Evolutionary conservation across 2,113 vertebrate genomes (phyloP).

Genomic region (rat (Rattus norvegicus)): GRCr8 NC_086030.1:15102001-15102500

Average conservation of each 20-base stretch:
- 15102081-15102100: neutral
- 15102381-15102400: conserved; percentile 62
- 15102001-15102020: neutral
- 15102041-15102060: neutral
- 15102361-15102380: neutral
- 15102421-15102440: conserved; percentile 80
- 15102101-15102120: neutral
- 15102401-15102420: conserved; percentile 72
- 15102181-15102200: neutral
- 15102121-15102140: neutral
- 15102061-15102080: neutral
- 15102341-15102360: neutral
- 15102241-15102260: neutral
- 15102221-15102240: neutral
- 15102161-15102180: neutral
- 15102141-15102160: neutral
- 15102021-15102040: neutral
- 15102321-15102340: neutral
- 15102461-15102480: conserved; percentile 76
- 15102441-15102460: conserved; percentile 77
- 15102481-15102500: neutral
- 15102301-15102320: neutral
- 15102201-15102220: neutral
- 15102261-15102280: neutral
- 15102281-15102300: neutral